Base-by-base conservation (phyloP, 1,140 invertebrate genomes). In the Penaeus chinensis region DNA sequence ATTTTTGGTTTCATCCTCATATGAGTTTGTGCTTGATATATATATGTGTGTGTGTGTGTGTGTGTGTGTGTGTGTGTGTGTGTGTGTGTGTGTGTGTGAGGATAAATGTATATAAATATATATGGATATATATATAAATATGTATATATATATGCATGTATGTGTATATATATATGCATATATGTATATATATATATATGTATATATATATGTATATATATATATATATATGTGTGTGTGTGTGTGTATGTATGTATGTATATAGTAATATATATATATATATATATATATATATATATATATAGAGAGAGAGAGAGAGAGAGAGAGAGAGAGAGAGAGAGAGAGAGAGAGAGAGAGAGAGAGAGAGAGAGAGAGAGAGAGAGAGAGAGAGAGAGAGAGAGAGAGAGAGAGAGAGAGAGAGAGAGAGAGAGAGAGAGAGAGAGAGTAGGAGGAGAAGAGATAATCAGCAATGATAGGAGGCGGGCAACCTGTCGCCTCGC, bases 111-210 rank as follows among this genome's bases (percentile, higher is more conserved):
- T 61, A 80, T 62, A 54, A 62, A 80, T 80, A 62, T 80, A 80
- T 61, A 62, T 77, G 42, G 47, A 77, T 77, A 80, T 80, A 62
- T 80, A 61, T 80, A 62, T 80, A 61, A 62, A 61, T 54, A 80
- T 32, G 16, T 80, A 80, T 80, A 61, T 61, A 80, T 80, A 54
- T 54, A 79, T 79, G 7, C 10, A 54, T 79, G 10, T 79, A 79
- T 76, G 3, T 76, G 5, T 76, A 32, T 76, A 76, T 76, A 32
- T 22, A 76, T 76, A 32, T 22, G 5, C 5, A 76, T 76, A 32
- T 32, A 76, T 76, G 22, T 79, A 79, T 79, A 79, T 61, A 79
- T 79, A 61, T 79, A 79, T 79, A 79, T 54, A 54, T 54, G 47
- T 79, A 79, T 60, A 16, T 47, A 8, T 27, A 13, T 65, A 66